Conservation (phyloP, 1,140 invertebrate species). For the Diprion similis region DNA sequence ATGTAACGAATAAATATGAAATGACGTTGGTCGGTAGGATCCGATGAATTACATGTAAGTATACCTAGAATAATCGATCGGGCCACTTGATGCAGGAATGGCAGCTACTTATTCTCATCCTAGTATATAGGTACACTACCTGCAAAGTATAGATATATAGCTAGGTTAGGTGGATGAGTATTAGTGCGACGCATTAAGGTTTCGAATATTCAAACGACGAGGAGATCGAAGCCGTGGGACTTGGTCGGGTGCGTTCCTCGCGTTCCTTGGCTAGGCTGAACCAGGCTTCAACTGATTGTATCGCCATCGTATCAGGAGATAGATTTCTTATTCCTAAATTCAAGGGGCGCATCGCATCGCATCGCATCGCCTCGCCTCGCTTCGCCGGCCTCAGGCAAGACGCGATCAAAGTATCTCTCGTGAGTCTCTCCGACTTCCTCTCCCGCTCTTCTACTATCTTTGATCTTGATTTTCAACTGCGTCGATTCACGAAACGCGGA, state of each 20-base stretch:
- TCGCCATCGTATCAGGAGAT: not conserved
- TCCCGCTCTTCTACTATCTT: not conserved
- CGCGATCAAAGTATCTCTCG: not conserved
- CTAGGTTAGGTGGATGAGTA: not conserved
- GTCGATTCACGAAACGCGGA: not conserved
- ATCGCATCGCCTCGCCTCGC: not conserved
- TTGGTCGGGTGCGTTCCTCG: not conserved
- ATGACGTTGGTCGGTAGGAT: too few species aligned
- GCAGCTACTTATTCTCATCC: too few species aligned
- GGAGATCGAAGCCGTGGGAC: constrained; percentile 1
- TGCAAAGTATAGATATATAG: too few species aligned
- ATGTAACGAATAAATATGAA: too few species aligned
- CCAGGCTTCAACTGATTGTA: not conserved
- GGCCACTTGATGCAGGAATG: too few species aligned
- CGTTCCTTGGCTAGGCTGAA: not conserved
- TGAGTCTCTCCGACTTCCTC: not conserved
- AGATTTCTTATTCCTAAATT: not conserved
- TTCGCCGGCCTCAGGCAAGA: not conserved
- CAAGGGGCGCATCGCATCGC: not conserved
- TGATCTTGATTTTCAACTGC: not conserved
- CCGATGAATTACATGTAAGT: too few species aligned
- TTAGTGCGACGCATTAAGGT: not conserved
- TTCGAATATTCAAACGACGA: constrained; percentile 2
- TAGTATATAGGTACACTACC: too few species aligned
- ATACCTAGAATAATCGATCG: too few species aligned